Evolutionary conservation across 2,113 vertebrate species (phyloP).

Genomic region (Danionella cerebrum): DNA sequence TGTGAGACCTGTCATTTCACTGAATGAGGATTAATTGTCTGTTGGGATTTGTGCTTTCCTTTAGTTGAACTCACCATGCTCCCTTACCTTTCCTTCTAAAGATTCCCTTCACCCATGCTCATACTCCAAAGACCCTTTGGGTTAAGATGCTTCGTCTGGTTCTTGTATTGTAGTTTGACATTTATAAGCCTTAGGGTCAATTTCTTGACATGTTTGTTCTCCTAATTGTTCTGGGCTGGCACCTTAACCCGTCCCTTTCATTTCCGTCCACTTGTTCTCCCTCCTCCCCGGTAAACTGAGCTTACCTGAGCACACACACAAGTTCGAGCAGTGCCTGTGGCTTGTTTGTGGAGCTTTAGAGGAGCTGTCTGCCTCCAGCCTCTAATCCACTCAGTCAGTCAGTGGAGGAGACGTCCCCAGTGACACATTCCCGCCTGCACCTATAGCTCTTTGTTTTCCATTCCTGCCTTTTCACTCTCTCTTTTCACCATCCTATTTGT

Average conservation of each 20-base stretch:
- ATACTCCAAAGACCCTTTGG: background rate
- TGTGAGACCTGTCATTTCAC: conserved; percentile 37
- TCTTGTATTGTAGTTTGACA: background rate
- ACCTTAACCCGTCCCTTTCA: conserved; percentile 16
- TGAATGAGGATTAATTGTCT: conserved; percentile 34
- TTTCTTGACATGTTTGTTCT: conserved; percentile 39
- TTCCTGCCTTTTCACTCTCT: conserved; percentile 4
- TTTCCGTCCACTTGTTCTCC: conserved; percentile 2
- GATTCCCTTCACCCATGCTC: background rate
- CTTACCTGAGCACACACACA: conserved; percentile 36
- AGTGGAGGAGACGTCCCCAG: conserved; percentile 41
- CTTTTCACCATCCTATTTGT: background rate
- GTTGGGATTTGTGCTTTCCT: conserved; percentile 13
- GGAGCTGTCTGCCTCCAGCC: conserved; percentile 45
- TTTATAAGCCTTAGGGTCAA: background rate
- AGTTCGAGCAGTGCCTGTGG: conserved; percentile 20
- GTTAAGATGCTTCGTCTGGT: background rate
- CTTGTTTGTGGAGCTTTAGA: conserved; percentile 53
- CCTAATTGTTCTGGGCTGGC: conserved; percentile 43
- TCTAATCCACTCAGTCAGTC: conserved; percentile 50
- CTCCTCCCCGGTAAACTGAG: background rate
- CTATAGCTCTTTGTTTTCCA: conserved; percentile 16
- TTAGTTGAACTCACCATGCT: background rate
- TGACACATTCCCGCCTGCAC: conserved; percentile 46
- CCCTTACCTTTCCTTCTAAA: background rate